Percentiles rank a stretch among this genome's conserved stretches.
phyloP scores from a whole-genome alignment of 2,113 vertebrate species.

The Ramphastos sulfuratus region DNA sequence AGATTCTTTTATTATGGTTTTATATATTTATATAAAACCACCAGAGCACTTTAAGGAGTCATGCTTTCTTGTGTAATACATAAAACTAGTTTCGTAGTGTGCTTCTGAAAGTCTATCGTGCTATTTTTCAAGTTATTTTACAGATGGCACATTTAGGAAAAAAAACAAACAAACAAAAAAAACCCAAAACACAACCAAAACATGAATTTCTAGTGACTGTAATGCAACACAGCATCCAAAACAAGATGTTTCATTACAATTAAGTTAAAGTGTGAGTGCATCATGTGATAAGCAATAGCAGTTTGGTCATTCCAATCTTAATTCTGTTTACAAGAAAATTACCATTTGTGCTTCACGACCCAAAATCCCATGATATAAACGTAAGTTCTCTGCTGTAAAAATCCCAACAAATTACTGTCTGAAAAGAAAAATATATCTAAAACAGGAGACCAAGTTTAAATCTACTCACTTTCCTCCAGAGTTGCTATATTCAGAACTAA shows the following conservation, averaged over 20 bases:
- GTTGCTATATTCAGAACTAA: slow-evolving; percentile 24
- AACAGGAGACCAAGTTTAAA: slow-evolving; percentile 21
- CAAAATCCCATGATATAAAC: slow-evolving; percentile 25
- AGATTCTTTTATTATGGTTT: slow-evolving; percentile 71
- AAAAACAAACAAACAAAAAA: not conserved
- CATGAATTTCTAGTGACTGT: slow-evolving; percentile 51
- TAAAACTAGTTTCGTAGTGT: slow-evolving; percentile 60
- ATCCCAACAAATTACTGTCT: slow-evolving; percentile 14
- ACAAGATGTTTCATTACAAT: slow-evolving; percentile 37
- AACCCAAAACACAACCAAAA: not conserved
- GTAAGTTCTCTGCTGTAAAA: slow-evolving; percentile 50
- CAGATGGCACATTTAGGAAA: slow-evolving; percentile 47
- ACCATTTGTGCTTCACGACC: slow-evolving; percentile 45
- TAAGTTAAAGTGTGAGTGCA: slow-evolving; percentile 67
- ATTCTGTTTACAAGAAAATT: slow-evolving; percentile 51
- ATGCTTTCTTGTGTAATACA: slow-evolving; percentile 65
- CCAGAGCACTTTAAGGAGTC: slow-evolving; percentile 71
- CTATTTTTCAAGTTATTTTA: slow-evolving; percentile 63
- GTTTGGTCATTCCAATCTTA: slow-evolving; percentile 71
- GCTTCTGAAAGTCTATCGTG: slow-evolving; percentile 58
- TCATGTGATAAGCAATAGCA: slow-evolving; percentile 60
- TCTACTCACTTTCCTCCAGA: slow-evolving; percentile 27
- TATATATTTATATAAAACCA: slow-evolving; percentile 74
- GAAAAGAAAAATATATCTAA: slow-evolving; percentile 27
- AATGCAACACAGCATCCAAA: slow-evolving; percentile 40